Conservation (phyloP, 2,797 vertebrate species). For the Phoebastria nigripes region DNA sequence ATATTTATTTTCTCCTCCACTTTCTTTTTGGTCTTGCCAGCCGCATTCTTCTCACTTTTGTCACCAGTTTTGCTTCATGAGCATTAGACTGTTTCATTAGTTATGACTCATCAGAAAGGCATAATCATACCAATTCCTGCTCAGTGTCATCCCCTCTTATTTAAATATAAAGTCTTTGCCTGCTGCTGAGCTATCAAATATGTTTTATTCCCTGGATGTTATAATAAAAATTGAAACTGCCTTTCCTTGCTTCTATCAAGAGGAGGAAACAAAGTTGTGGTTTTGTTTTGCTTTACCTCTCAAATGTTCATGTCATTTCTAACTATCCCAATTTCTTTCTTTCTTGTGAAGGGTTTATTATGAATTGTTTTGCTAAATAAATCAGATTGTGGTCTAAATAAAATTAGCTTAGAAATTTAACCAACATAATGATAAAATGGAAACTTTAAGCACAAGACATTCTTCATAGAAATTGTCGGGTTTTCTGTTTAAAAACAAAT, state of each 20-base stretch:
- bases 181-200: constrained; percentile 32
- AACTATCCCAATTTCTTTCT: neutral
- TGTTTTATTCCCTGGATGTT: constrained; percentile 40
- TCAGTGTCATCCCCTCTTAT: constrained; percentile 31
- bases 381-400: neutral
- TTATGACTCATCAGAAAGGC: constrained; percentile 50
- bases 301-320: neutral
- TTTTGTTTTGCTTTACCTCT: neutral
- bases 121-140: constrained; percentile 29
- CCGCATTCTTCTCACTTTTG: neutral
- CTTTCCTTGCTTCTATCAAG: neutral
- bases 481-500: neutral
- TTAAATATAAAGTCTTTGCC: constrained; percentile 50
- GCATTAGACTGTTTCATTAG: constrained; percentile 30
- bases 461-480: neutral
- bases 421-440: neutral
- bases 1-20: neutral
- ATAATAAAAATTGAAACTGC: constrained; percentile 31
- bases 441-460: neutral
- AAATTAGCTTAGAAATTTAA: neutral
- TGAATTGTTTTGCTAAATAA: neutral
- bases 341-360: neutral
- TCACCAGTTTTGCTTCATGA: neutral
- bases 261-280: neutral
- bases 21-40: neutral